A percentile compares a stretch with the other conserved stretches of the same genome.
Conservation (phyloP, 2,113 vertebrate species). For the Centropus unirufus region DNA sequence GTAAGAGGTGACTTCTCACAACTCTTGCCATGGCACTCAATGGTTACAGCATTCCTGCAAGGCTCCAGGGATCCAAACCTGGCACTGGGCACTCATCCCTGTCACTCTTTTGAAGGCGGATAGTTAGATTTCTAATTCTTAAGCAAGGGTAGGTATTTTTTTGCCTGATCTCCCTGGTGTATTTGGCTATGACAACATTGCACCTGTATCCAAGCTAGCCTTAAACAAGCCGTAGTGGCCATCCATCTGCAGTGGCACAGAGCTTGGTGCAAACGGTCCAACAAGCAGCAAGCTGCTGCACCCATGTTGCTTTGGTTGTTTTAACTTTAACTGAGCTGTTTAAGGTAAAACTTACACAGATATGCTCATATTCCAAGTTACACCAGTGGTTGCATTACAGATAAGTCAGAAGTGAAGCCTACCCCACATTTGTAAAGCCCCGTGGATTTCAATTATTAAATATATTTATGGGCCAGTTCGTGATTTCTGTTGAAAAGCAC, state of each 20-base stretch:
- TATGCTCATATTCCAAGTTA: neutral
- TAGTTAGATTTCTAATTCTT: neutral
- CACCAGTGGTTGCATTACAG: neutral
- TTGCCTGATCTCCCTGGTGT: neutral
- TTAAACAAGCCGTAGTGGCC: neutral
- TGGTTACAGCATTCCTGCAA: neutral
- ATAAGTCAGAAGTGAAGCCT: neutral
- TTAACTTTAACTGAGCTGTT: neutral
- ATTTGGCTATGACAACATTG: neutral
- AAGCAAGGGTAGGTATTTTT: neutral
- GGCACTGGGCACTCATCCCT: neutral
- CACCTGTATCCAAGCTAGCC: neutral
- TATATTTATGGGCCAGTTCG: neutral
- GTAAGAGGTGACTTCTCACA: neutral
- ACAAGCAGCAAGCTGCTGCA: neutral
- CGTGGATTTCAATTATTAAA: neutral
- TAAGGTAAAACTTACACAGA: neutral
- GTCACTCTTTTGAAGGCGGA: neutral
- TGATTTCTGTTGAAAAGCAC: neutral
- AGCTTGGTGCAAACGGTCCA: fast-evolving
- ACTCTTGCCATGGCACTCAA: neutral
- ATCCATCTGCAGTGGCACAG: neutral
- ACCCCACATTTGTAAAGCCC: neutral
- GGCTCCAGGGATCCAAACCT: neutral
- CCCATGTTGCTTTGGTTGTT: neutral